Percentiles rank a stretch among this genome's conserved stretches.
Conservation (phyloP, 2,113 vertebrate genomes). For the Petaurus breviceps region DNA sequence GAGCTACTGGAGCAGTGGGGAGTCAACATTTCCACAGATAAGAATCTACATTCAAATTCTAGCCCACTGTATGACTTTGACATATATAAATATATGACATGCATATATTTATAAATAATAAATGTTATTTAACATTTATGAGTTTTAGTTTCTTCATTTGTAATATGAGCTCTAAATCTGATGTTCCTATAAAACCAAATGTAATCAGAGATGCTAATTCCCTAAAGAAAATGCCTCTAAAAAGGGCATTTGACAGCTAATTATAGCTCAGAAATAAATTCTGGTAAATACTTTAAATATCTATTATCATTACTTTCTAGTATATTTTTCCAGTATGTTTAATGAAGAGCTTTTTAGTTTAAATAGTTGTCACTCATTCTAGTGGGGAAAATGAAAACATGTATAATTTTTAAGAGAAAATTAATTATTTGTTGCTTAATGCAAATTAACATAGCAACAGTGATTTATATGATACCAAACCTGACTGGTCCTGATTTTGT, state of each 20-base stretch:
- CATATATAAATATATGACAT: too few species aligned
- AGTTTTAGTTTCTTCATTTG: background rate
- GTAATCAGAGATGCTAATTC: background rate
- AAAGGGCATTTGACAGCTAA: conserved; percentile 14
- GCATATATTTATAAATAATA: too few species aligned
- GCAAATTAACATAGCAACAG: conserved; percentile 43
- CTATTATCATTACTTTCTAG: conserved; percentile 47
- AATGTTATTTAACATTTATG: background rate
- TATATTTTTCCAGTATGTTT: conserved; percentile 58
- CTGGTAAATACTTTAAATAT: conserved; percentile 63
- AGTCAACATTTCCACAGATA: background rate
- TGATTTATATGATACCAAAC: background rate
- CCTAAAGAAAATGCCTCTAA: background rate
- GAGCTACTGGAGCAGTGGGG: background rate
- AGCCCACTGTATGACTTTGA: background rate
- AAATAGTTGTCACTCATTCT: conserved; percentile 56
- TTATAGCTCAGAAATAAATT: conserved; percentile 61
- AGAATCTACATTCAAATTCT: background rate
- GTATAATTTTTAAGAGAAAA: conserved; percentile 47
- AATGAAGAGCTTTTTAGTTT: conserved; percentile 71
- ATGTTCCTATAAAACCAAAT: background rate
- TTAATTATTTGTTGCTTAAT: conserved; percentile 34
- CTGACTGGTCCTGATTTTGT: background rate
- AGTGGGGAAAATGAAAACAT: conserved; percentile 65
- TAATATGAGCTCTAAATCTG: background rate